Evolutionary conservation across 1,140 invertebrate species (phyloP), one percentile per base, ranked within the genome.

Genomic region (Sycophila sp.): DNA sequence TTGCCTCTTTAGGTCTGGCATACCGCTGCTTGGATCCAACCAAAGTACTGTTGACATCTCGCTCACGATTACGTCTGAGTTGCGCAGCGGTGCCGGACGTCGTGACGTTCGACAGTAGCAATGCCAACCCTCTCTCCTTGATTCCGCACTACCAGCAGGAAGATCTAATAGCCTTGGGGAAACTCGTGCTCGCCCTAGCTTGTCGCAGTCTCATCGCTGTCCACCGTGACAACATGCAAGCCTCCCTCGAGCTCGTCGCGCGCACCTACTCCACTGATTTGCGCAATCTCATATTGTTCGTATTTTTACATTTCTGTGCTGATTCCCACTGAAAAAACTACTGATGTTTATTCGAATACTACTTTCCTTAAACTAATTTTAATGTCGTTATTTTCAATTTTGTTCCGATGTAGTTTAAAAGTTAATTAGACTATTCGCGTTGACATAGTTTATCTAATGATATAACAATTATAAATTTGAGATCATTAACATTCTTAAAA

Each of bases 211-310:
- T 96, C 32, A 91, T 94, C 79, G 95, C 94, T 71, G 92, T 96
- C 71, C 94, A 94, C 83, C 87, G 92, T 73, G 92, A 95, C 73
- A 94, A 95, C 82, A 89, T 98, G 72, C 90, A 92, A 78, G 92
- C 93, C 0, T 96, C 95, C 22, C 88, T 99, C 78, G 95, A 98
- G 68, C 90, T 98, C 59, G 93, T 99, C 55, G 89, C 93, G 47
- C 89, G 95, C 75, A 92, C 94, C 75, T 99, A 98, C 83, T 95
- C 97, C 28, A 87, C 91, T 19, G 97, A 99, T 89, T 90, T 99
- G 75, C 92, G 96, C 80, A 98, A 98, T 86, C 89, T 99, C 49
- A 95, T 99, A 76, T 87, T 97, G 95, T 97, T 89, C 85, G 91
- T 91, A 76, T 75, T 64, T 56, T 51, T 45, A 55, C 28, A 71